Evolutionary conservation across 2,113 vertebrate species (phyloP).

Genomic region (Epinephelus lanceolatus): DNA sequence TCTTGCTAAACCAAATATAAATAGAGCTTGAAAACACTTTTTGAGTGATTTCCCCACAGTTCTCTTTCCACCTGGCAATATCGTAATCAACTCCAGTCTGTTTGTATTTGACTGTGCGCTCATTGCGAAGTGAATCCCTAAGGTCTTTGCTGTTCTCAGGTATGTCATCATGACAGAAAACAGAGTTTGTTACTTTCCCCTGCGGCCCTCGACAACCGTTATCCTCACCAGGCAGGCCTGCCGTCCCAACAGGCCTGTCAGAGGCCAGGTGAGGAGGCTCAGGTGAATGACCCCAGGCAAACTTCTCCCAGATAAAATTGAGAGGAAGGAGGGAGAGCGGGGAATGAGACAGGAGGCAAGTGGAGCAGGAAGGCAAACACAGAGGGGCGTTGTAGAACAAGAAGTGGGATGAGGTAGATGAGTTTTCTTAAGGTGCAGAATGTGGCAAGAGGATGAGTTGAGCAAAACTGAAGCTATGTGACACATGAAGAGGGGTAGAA

Average conservation of each 20-base stretch:
- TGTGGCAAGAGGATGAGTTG: not conserved
- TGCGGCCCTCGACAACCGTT: conserved; percentile 40
- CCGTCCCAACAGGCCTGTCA: conserved; percentile 60
- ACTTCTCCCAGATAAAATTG: conserved; percentile 40
- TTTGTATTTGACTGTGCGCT: conserved; percentile 36
- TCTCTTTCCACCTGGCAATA: conserved; percentile 35
- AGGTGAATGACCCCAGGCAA: conserved; percentile 81
- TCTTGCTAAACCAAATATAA: conserved; percentile 31
- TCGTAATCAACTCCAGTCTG: conserved; percentile 29
- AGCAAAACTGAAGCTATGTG: not conserved
- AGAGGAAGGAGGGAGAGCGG: conserved; percentile 11
- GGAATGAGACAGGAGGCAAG: conserved; percentile 20
- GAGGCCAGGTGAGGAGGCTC: conserved; percentile 72
- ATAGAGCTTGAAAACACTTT: conserved; percentile 22
- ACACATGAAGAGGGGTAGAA: not conserved
- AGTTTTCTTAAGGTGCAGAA: conserved; percentile 32
- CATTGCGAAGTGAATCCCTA: conserved; percentile 30
- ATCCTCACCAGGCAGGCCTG: conserved; percentile 48
- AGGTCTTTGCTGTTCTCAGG: conserved; percentile 38
- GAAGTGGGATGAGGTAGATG: conserved; percentile 17
- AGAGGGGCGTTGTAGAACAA: conserved; percentile 1
- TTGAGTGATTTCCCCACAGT: conserved; percentile 30
- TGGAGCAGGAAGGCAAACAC: conserved; percentile 32
- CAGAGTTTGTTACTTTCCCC: conserved; percentile 55
- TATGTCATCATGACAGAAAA: conserved; percentile 65